Evolutionary conservation across 2,888 invertebrate genomes (phyloP), one percentile per base, ranked within the genome.

Genomic region (Rambutsinella grinnellia): DNA sequence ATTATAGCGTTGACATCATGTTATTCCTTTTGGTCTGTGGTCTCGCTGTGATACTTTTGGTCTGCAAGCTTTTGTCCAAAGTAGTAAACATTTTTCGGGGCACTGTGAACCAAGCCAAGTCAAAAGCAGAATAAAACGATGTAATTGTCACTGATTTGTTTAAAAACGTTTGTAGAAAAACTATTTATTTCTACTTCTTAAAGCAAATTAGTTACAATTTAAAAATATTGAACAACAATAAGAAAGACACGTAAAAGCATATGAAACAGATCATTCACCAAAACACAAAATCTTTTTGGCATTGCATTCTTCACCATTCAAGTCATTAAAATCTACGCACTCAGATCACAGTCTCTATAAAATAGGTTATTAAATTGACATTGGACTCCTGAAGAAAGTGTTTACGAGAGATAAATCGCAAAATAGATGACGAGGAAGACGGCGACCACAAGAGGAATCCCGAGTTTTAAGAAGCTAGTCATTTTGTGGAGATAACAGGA

Each of bases 351-450:
- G 19, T 49, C 19, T 49, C n/a, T 17, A 5, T 49, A 36, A 36
- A 36, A 36, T 36, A 13, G 6, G 13, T 36, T 36, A 5, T n/a
- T n/a, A n/a, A n/a, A n/a, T n/a, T n/a, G n/a, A n/a, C n/a, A n/a
- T n/a, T n/a, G n/a, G 6, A 36, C 36, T 36, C 36, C 36, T 36
- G 6, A n/a, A 36, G 36, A 36, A 36, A 36, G 13, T 54, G 21
- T 17, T 24, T 19, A 81, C 0, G 81, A 74, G 0, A 79, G 62
- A 58, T 69, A 79, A 1, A 78, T 47, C 3, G 72, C 79, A 67
- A 71, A 76, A 46, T 58, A 81, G 2, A 63, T 62, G 21, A 81
- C 65, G 13, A 70, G 46, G 62, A 81, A 81, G 1, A 79, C 54
- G 2, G 69, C 23, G 21, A 78, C 57, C 17, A 79, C 21, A 36